phyloP scores from a whole-genome alignment of 2,888 invertebrate genomes.

The Archips crataeganus region DNA sequence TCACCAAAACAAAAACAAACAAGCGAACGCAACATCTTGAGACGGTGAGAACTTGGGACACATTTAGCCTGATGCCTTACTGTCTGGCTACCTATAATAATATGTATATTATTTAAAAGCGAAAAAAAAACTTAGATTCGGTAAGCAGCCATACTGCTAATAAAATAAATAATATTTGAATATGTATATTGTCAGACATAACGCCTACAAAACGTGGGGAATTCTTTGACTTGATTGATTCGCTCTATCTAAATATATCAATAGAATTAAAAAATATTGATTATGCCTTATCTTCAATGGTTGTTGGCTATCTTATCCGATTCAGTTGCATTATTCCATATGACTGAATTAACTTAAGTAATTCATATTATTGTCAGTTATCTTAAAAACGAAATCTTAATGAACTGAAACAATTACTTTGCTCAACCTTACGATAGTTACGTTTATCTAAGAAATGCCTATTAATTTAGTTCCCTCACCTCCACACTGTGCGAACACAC shows the following conservation, averaged over 20 bases:
- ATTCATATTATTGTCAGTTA: neutral
- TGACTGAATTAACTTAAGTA: neutral
- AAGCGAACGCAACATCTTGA: constrained; percentile 2
- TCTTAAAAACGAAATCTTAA: no score
- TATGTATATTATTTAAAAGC: no score
- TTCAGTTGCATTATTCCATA: neutral
- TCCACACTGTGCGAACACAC: no score
- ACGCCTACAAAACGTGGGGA: neutral
- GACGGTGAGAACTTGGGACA: neutral
- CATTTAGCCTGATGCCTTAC: neutral
- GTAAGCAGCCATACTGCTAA: no score
- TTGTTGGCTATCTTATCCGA: neutral
- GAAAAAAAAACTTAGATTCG: no score
- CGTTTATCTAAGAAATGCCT: no score
- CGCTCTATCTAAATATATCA: neutral
- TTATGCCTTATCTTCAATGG: neutral
- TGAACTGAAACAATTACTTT: no score
- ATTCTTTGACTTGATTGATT: neutral
- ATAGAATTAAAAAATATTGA: neutral
- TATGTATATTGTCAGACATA: no score
- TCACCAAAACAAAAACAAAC: constrained; percentile 11
- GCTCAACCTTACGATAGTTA: no score
- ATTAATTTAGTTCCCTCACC: no score
- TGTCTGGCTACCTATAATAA: neutral
- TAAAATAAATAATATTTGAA: no score